A percentile compares a stretch with the other conserved stretches of the same genome.
Evolutionary conservation across 1,140 invertebrate species (phyloP).

Genomic region (Apis dorsata): DNA sequence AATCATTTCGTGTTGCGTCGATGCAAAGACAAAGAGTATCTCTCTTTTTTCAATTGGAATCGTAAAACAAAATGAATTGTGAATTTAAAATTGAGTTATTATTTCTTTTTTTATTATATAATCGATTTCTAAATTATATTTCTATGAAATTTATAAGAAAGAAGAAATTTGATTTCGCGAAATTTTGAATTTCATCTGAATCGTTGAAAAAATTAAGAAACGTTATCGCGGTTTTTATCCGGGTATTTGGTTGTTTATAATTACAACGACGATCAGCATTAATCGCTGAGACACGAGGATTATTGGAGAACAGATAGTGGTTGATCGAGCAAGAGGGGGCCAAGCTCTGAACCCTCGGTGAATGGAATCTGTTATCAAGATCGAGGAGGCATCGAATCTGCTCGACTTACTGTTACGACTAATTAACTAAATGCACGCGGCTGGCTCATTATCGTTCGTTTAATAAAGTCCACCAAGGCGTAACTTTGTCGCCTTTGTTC

Average conservation of each 20-base stretch:
- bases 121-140: too few relatives aligned
- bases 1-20: neutral
- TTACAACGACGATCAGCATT: neutral
- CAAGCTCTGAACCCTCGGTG: neutral
- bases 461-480: slow-evolving; percentile 33
- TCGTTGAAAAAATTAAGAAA: too few relatives aligned
- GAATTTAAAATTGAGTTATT: too few relatives aligned
- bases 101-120: too few relatives aligned
- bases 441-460: slow-evolving; percentile 32
- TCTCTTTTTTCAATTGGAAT: neutral
- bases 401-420: slow-evolving; percentile 13
- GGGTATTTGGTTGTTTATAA: too few relatives aligned
- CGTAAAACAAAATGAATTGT: too few relatives aligned
- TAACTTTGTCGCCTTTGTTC: slow-evolving; percentile 44
- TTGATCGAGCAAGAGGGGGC: too few relatives aligned
- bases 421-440: slow-evolving; percentile 34
- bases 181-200: too few relatives aligned
- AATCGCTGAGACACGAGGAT: neutral
- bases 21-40: neutral
- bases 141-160: too few relatives aligned
- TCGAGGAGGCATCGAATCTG: neutral
- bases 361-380: neutral
- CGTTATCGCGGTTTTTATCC: too few relatives aligned
- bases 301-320: too few relatives aligned
- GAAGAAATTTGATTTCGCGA: too few relatives aligned